phyloP scores from a whole-genome alignment of 2,113 vertebrate species.

The Mohoua ochrocephala region DNA sequence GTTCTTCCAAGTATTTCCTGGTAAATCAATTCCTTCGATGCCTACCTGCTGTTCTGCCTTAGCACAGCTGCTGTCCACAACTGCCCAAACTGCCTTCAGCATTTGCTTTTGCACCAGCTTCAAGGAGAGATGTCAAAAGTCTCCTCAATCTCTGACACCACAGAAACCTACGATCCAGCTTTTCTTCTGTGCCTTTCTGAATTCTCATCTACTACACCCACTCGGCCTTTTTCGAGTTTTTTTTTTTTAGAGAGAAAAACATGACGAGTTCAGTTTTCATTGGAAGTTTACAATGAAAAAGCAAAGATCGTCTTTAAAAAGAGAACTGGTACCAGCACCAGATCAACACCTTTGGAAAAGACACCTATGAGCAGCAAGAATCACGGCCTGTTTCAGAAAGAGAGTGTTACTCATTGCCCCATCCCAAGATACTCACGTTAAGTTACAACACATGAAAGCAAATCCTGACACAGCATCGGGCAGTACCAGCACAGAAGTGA shows the following conservation, averaged over 20 bases:
- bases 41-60: neutral
- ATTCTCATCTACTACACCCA: neutral
- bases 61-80: neutral
- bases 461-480: neutral
- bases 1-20: neutral
- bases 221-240: neutral
- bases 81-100: neutral
- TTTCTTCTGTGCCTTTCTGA: neutral
- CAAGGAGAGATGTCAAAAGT: neutral
- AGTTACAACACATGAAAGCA: neutral
- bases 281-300: neutral
- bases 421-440: neutral
- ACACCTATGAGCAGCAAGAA: neutral
- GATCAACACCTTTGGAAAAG: neutral
- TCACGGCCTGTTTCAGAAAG: fast-evolving
- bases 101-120: fast-evolving
- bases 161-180: neutral
- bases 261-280: neutral
- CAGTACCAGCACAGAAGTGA: neutral
- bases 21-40: neutral
- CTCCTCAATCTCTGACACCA: neutral
- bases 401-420: neutral
- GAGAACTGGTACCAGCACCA: neutral
- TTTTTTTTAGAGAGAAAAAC: neutral
- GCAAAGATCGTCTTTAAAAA: neutral